These are phyloP conservation scores for Sarcophaga carnaria DNA, from an alignment of 2,888 invertebrate genomes.

Conservation along the genomic window DNA sequence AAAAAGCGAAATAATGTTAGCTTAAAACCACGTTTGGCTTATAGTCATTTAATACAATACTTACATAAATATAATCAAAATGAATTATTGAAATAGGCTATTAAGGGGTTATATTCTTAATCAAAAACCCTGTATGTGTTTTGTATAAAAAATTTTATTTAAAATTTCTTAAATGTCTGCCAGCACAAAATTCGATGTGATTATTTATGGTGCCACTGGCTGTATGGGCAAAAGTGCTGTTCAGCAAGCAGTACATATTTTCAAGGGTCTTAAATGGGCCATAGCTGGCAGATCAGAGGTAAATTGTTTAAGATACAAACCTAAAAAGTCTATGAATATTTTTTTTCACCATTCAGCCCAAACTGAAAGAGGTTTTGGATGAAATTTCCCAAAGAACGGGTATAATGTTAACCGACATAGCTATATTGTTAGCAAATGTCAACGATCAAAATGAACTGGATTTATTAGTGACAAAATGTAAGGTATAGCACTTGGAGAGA, in stretches of 20 bases:
- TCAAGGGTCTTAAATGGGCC: slow-evolving; percentile 88
- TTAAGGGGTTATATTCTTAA: not conserved
- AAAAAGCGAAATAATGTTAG: no score
- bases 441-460: slow-evolving; percentile 87
- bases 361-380: slow-evolving; percentile 80
- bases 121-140: not conserved
- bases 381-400: slow-evolving; percentile 81
- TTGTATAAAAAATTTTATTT: not conserved
- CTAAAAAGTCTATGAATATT: not conserved
- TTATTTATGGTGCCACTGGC: slow-evolving; percentile 96
- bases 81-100: no score
- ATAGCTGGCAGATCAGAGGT: slow-evolving; percentile 88
- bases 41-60: no score
- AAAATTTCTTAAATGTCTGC: slow-evolving; percentile 32
- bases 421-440: slow-evolving; percentile 89
- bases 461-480: slow-evolving; percentile 89
- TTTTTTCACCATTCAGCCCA: slow-evolving; percentile 73
- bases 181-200: slow-evolving; percentile 84
- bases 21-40: no score
- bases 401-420: slow-evolving; percentile 83
- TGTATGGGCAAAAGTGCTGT: slow-evolving; percentile 92
- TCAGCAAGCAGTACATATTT: slow-evolving; percentile 83
- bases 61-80: no score
- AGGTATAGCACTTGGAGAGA: slow-evolving; percentile 81
- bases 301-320: not conserved